phyloP scores from a whole-genome alignment of 2,888 invertebrate genomes.

The Cyaniris semiargus region DNA sequence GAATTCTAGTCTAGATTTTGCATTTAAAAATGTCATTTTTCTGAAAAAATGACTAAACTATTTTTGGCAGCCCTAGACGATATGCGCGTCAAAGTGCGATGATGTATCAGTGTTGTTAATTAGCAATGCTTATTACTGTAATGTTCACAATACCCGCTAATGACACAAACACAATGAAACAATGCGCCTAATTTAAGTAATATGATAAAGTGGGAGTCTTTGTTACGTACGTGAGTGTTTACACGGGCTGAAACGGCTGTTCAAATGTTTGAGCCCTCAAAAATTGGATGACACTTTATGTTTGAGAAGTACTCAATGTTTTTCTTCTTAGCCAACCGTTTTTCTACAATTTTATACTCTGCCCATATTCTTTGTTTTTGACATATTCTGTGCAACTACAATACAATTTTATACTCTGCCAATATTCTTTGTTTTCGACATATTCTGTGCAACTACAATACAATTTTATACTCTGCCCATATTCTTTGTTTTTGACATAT shows the following conservation, averaged over 20 bases:
- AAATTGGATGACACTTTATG: not conserved
- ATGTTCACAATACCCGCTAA: conserved; percentile 6
- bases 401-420: too few species aligned
- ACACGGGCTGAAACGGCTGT: not conserved
- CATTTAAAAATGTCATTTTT: too few species aligned
- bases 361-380: too few species aligned
- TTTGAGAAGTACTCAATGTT: not conserved
- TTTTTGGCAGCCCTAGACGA: not conserved
- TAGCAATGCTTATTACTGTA: not conserved
- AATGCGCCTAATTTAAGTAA: not conserved
- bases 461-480: too few species aligned
- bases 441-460: too few species aligned
- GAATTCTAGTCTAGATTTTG: not conserved
- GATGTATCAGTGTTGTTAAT: conserved; percentile 17
- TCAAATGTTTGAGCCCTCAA: not conserved
- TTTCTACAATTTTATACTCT: not conserved
- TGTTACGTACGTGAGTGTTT: not conserved
- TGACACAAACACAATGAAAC: not conserved
- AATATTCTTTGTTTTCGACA: too few species aligned
- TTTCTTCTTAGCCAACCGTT: not conserved
- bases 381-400: too few species aligned
- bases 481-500: too few species aligned
- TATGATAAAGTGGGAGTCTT: not conserved
- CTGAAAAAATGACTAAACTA: not conserved
- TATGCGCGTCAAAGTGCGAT: conserved; percentile 1